A percentile compares a stretch with the other conserved stretches of the same genome.
Conservation (phyloP, 2,797 vertebrate genomes). For the Alfaro cultratus region DNA sequence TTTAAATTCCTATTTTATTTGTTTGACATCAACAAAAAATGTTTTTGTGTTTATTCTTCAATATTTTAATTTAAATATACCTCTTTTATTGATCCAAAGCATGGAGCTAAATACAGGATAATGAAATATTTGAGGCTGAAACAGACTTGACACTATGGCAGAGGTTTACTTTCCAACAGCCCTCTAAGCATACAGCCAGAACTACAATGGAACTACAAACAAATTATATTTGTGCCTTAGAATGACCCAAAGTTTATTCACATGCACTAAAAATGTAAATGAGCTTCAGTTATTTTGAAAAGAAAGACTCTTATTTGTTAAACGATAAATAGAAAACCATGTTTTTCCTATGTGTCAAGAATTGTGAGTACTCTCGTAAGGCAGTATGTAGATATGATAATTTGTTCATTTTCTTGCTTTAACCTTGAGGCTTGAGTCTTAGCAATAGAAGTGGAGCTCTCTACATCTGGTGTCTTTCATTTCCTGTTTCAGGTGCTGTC, state of each 20-base stretch:
- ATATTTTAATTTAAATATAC: too few relatives aligned
- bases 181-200: not conserved
- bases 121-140: not conserved
- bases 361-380: not conserved
- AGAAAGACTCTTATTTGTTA: not conserved
- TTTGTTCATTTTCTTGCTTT: slow-evolving; percentile 38
- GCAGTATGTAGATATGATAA: slow-evolving; percentile 17
- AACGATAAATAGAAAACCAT: not conserved
- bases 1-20: not conserved
- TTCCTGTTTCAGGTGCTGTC: slow-evolving; percentile 35
- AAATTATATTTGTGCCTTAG: not conserved
- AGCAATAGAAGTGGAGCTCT: slow-evolving; percentile 26
- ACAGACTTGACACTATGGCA: not conserved
- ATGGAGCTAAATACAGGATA: not conserved
- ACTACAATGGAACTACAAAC: too few relatives aligned
- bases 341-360: not conserved
- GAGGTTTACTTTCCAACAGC: not conserved
- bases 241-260: not conserved
- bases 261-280: not conserved
- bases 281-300: not conserved
- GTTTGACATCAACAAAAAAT: not conserved
- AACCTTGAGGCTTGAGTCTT: slow-evolving; percentile 57
- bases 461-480: slow-evolving; percentile 27
- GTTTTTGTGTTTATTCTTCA: too few relatives aligned
- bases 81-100: too few relatives aligned